Evolutionary conservation across 1,140 invertebrate species (phyloP), one percentile per base, ranked within the genome.

Genomic region (Idris sp.): DNA sequence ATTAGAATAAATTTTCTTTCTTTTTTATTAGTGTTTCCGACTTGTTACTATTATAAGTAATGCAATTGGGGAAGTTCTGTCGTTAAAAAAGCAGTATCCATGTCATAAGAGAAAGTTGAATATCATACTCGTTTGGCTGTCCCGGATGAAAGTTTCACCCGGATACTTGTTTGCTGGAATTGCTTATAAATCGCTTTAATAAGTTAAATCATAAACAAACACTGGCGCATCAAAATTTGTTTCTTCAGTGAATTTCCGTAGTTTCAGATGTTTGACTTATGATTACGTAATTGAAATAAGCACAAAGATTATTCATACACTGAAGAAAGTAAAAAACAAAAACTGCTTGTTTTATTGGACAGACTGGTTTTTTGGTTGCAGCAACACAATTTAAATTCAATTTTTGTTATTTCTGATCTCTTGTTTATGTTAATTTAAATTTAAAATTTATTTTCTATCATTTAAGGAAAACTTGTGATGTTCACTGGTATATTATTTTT

Each of bases 61-160:
- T 36, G 15, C 13, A 26, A 48, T 28, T 33, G 35, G 33, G 16
- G 18, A 65, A 65, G 54, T 74, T 74, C 1, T 49, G 15, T 65
- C 69, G 69, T 73, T 73, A 73, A 73, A 73, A 65, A 53, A 30
- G 48, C 67, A 46, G 43, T 59, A 53, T 40, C 53, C 44, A 43
- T 35, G 16, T 19, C 15, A 36, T 19, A 19, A 53, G 53, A 46
- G 46, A 40, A 69, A 75, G 44, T 69, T 64, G 51, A 44, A 69
- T 51, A 56, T 73, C 49, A 26, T 36, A 48, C 48, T 71, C 40
- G 44, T 67, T 69, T 71, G 61, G 48, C 73, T 26, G 38, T 44
- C 43, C 26, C 41, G 25, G 16, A 40, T 31, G 19, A 73, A 58
- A 65, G 38, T 76, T 72, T 61, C 14, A 35, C n/a, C n/a, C n/a